Base-by-base conservation (phyloP, 2,113 vertebrate species). In the Arizona elegans region DNA sequence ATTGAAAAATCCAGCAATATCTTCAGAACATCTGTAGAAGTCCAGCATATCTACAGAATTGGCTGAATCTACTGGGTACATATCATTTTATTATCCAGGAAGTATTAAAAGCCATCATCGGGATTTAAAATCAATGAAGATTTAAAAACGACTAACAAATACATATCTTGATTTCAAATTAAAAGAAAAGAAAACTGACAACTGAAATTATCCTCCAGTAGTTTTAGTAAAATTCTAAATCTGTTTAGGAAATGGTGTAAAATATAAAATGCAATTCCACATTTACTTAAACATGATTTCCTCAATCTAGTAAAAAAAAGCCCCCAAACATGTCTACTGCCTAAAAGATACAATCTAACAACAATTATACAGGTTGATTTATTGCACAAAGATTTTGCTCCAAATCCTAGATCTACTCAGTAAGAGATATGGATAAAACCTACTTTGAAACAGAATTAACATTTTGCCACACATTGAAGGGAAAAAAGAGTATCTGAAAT, bases 381-480 rank as follows among this genome's bases (percentile, higher is more conserved):
- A 95, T 94, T 1, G 1, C 85, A 91, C 24, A 93, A 95, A 90
- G 5, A 75, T 65, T 96, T 96, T 88, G 95, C 92, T 93, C 94
- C 1, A 1, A 65, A 65, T n/a, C 24, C 91, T 94, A 93, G 15
- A 93, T 96, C 95, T 70, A 92, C 52, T 96, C 89, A 94, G 70
- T 95, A 94, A 93, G 85, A 89, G 92, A 90, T 52, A 86, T 93
- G 93, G 93, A 92, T 58, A 95, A 95, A 96, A 62, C 33, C 19
- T 94, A 8, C 19, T 92, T 94, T 95, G 95, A 95, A 94, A 93
- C 89, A 93, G 21, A 24, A 59, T 59, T 24, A 23, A 58, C 7
- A 21, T 7, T 58, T 59, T 24, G 23, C 23, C 58, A 24, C 23
- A 24, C 2, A 59, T 8, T 26, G 3, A 21, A 59, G 58, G 58